Percentiles rank a stretch among this genome's conserved stretches.
Conservation (phyloP, 2,113 vertebrate species). For the Apteryx mantelli region DNA sequence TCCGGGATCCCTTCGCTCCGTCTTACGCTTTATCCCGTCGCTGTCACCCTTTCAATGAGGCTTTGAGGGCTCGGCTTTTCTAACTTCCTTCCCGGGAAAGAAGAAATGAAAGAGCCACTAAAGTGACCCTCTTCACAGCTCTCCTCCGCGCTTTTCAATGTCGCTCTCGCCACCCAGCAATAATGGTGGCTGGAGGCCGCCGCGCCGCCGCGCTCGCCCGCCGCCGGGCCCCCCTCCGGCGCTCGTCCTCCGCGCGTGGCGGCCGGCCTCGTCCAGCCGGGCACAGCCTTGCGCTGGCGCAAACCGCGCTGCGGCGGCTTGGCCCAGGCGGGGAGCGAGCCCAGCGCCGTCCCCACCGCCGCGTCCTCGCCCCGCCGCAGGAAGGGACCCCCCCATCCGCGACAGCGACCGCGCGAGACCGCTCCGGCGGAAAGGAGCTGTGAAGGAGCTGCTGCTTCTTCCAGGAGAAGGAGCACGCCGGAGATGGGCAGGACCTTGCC, state of each 20-base stretch:
- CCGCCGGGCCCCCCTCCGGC: neutral
- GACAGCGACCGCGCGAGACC: too few species aligned
- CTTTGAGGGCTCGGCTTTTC: conserved; percentile 79
- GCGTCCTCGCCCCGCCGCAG: neutral
- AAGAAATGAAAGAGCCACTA: conserved; percentile 61
- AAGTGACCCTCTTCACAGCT: conserved; percentile 75
- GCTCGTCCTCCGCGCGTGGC: too few species aligned
- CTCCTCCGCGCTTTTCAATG: conserved; percentile 70
- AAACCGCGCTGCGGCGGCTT: too few species aligned
- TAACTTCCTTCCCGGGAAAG: conserved; percentile 68
- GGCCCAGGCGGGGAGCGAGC: too few species aligned
- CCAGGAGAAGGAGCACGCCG: neutral
- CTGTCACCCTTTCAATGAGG: conserved; percentile 73
- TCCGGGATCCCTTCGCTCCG: conserved; percentile 68
- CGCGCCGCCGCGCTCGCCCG: neutral
- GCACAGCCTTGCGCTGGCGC: too few species aligned
- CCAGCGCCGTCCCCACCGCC: too few species aligned
- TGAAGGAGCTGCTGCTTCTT: neutral
- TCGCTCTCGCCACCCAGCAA: conserved; percentile 59
- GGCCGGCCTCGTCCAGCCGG: too few species aligned
- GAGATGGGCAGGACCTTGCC: fast-evolving
- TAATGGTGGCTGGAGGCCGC: conserved; percentile 56
- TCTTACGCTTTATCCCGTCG: conserved; percentile 68
- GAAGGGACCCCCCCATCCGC: fast-evolving
- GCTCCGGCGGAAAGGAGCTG: too few species aligned